Conservation (phyloP, 92 coral and sea anemone species). For the Zoanthus gigantus region DNA sequence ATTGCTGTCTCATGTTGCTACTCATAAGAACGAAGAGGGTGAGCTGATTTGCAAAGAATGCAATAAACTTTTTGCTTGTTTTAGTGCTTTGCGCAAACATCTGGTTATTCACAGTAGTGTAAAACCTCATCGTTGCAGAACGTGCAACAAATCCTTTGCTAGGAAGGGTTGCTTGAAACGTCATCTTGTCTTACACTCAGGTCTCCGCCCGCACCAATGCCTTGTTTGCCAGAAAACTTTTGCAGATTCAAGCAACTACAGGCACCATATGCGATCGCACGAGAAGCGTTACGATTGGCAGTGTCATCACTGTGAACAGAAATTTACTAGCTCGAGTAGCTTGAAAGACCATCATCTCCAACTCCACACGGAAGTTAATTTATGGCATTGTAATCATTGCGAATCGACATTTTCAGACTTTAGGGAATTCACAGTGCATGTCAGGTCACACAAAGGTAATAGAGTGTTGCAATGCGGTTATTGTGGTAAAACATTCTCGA, state of each 20-base stretch:
- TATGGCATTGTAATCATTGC: constrained; percentile 27
- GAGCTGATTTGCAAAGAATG: not conserved
- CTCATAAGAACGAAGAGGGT: constrained; percentile 10
- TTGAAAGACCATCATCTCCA: constrained; percentile 27
- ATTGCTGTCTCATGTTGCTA: not conserved
- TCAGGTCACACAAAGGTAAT: constrained; percentile 27
- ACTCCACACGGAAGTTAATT: constrained; percentile 6
- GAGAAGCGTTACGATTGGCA: not conserved
- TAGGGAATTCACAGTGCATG: constrained; percentile 35
- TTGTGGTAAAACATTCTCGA: constrained; percentile 16
- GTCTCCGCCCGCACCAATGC: not conserved
- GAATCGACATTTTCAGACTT: constrained; percentile 21
- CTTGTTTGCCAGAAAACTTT: constrained; percentile 10
- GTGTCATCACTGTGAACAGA: constrained; percentile 10
- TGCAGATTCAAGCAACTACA: constrained; percentile 21
- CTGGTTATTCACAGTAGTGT: not conserved
- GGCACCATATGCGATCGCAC: not conserved
- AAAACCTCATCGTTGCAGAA: constrained; percentile 4
- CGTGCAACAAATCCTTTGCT: constrained; percentile 4
- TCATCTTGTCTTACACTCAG: not conserved
- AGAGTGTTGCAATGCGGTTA: constrained; percentile 7
- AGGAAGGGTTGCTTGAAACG: constrained; percentile 5
- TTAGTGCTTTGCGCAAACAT: constrained; percentile 14
- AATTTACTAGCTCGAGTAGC: not conserved
- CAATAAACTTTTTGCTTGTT: not conserved